Evolutionary conservation across 2,797 vertebrate species (phyloP).

Genomic region (Catostomus latipinnis): DNA sequence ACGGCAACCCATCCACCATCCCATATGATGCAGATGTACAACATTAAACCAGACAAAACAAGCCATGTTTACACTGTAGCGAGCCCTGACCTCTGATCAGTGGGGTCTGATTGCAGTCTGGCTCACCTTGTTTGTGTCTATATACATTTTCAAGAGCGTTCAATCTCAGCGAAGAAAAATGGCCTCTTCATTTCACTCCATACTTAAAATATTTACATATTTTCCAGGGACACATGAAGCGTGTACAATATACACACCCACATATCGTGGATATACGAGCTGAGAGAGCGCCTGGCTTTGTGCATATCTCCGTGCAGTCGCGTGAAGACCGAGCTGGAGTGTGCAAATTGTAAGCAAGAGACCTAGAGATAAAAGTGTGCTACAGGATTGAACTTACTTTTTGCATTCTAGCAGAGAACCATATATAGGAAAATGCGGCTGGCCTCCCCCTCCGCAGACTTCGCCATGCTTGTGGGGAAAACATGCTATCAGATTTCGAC

Average conservation of each 20-base stretch:
- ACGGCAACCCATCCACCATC: slow-evolving; percentile 37
- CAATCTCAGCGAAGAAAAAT: slow-evolving; percentile 32
- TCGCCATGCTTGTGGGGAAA: slow-evolving; percentile 63
- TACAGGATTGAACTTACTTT: slow-evolving; percentile 18
- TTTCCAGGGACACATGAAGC: slow-evolving; percentile 67
- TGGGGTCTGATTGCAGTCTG: slow-evolving; percentile 24
- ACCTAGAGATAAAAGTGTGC: slow-evolving; percentile 37
- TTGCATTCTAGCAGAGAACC: slow-evolving; percentile 46
- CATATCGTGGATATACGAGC: slow-evolving; percentile 53
- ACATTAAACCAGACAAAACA: slow-evolving; percentile 54
- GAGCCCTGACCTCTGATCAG: slow-evolving; percentile 26
- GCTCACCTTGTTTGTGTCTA: slow-evolving; percentile 53
- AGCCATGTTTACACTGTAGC: slow-evolving; percentile 34
- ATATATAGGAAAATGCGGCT: slow-evolving; percentile 56
- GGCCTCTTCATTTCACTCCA: slow-evolving; percentile 67
- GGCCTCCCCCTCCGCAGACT: slow-evolving; percentile 50
- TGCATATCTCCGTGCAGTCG: slow-evolving; percentile 40
- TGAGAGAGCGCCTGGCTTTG: slow-evolving; percentile 47
- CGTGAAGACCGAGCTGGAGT: slow-evolving; percentile 21
- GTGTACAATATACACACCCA: slow-evolving; percentile 60
- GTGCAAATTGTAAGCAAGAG: slow-evolving; percentile 39
- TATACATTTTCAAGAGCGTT: slow-evolving; percentile 49
- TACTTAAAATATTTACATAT: slow-evolving; percentile 80
- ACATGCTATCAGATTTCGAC: slow-evolving; percentile 78
- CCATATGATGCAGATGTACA: slow-evolving; percentile 47